Evolutionary conservation across 2,797 vertebrate species (phyloP), one percentile per base, ranked within the genome.

Genomic region (Heliangelus exortis): DNA sequence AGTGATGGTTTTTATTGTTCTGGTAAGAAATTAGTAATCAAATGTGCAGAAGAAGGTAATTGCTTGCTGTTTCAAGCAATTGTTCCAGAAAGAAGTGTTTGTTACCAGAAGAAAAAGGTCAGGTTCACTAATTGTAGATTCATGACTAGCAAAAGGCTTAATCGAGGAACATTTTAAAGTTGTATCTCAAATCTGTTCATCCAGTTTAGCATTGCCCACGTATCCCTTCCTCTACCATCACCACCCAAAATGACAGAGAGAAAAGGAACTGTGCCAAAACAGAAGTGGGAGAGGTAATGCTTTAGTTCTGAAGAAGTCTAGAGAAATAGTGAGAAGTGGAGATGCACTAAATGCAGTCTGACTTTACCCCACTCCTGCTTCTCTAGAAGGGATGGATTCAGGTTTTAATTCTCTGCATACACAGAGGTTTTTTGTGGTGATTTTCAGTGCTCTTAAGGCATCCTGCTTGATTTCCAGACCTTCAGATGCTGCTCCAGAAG

Each of bases 1-100:
- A 94, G 36, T 75, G 58, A 69, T 91, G 72, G 0, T 51, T 87
- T 91, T 89, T 91, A 72, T 93, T 90, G 69, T 94, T 96, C 93
- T 96, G 71, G 36, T 93, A 84, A 79, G 79, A 94, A 86, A 94
- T 92, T 82, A 88, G 89, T 59, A 93, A 92, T 91, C 92, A 96
- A 92, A 81, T 61, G 80, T 91, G 88, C 69, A 76, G 89, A 93
- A 95, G 55, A 81, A 91, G 39, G 62, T 72, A 90, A 92, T 91
- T 93, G 59, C 79, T 89, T 91, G 59, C 51, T 66, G 48, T 76
- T 91, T 65, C 48, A 88, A 81, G 66, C 34, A 78, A 59, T 86
- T 92, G 80, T 89, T 92, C 45, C 67, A 90, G 62, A 88, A 71
- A 87, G 55, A 88, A 79, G 21, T 39, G 48, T 75, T 93, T 91